phyloP scores from a whole-genome alignment of 53 echinoderm and acorn worm species.

The Patiria pectinifera region DNA sequence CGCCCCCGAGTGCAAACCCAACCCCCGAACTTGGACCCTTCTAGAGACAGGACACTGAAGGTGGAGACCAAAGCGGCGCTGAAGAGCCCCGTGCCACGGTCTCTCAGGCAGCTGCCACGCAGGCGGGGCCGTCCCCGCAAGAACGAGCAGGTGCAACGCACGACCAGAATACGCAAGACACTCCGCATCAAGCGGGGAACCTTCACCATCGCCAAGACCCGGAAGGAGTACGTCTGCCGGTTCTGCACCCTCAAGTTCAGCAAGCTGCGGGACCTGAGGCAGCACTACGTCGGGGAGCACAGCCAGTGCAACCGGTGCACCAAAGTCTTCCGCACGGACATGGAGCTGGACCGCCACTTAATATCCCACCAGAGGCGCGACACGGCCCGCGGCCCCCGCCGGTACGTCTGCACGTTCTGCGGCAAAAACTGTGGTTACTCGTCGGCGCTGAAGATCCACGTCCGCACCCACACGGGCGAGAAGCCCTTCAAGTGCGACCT shows the following conservation, averaged over 20 bases:
- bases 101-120: conserved; percentile 54
- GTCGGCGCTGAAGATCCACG: conserved; percentile 89
- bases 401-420: conserved; percentile 80
- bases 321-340: conserved; percentile 69
- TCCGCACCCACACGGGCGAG: conserved; percentile 90
- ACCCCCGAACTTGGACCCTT: conserved; percentile 46
- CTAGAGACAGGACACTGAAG: conserved; percentile 55
- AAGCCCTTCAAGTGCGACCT: conserved; percentile 86
- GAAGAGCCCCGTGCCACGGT: conserved; percentile 67
- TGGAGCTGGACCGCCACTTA: conserved; percentile 72
- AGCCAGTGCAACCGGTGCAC: conserved; percentile 80
- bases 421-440: conserved; percentile 80
- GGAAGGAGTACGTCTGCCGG: conserved; percentile 73
- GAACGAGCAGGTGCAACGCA: conserved; percentile 60
- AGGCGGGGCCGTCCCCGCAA: conserved; percentile 55
- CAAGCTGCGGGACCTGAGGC: conserved; percentile 68
- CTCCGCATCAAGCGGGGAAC: conserved; percentile 70
- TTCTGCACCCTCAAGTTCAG: conserved; percentile 67
- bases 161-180: conserved; percentile 48
- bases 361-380: conserved; percentile 71
- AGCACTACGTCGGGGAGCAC: conserved; percentile 76
- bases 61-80: conserved; percentile 85
- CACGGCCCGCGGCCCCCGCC: conserved; percentile 44
- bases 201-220: conserved; percentile 45
- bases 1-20: conserved; percentile 49